Evolutionary conservation across 2,888 invertebrate genomes (phyloP).

Genomic region (Andrena flavipes): DNA sequence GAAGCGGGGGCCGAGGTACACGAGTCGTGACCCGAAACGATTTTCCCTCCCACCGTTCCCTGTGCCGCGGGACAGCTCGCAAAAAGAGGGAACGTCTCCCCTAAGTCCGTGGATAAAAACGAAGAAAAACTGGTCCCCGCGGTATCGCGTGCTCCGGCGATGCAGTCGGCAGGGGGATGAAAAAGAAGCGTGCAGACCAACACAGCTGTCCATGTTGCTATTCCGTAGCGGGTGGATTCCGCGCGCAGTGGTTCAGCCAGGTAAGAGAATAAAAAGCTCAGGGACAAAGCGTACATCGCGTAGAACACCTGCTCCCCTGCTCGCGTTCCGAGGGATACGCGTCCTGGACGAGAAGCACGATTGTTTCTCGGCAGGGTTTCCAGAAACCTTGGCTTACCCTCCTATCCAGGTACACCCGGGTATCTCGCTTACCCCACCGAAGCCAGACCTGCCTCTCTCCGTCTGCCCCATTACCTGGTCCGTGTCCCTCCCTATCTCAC

Average conservation of each 20-base stretch:
- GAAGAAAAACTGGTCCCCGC: slow-evolving; percentile 9
- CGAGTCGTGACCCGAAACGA: slow-evolving; percentile 2
- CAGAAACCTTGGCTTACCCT: slow-evolving; percentile 32
- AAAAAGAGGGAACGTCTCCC: slow-evolving; percentile 5
- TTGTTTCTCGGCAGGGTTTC: slow-evolving; percentile 52
- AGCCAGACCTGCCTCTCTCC: slow-evolving; percentile 13
- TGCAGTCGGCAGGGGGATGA: not conserved
- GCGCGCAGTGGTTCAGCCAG: slow-evolving; percentile 35
- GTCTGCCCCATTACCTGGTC: slow-evolving; percentile 12
- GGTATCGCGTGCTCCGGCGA: not conserved
- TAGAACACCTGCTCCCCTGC: slow-evolving; percentile 65
- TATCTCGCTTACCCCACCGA: not conserved
- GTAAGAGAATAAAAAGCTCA: slow-evolving; percentile 54
- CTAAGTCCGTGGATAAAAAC: slow-evolving; percentile 18
- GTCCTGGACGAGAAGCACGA: slow-evolving; percentile 34
- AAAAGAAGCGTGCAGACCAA: slow-evolving; percentile 4
- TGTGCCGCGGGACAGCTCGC: not conserved
- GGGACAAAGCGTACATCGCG: slow-evolving; percentile 56
- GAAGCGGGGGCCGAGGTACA: not conserved
- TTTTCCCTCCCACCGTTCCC: slow-evolving; percentile 9
- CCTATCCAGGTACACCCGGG: slow-evolving; percentile 24
- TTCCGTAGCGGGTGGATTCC: slow-evolving; percentile 59
- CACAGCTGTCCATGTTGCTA: slow-evolving; percentile 24
- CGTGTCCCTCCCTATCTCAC: slow-evolving; percentile 5
- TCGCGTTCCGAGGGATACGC: slow-evolving; percentile 39